Evolutionary conservation across 2,113 vertebrate species (phyloP).

Genomic region (Pandion haliaetus): DNA sequence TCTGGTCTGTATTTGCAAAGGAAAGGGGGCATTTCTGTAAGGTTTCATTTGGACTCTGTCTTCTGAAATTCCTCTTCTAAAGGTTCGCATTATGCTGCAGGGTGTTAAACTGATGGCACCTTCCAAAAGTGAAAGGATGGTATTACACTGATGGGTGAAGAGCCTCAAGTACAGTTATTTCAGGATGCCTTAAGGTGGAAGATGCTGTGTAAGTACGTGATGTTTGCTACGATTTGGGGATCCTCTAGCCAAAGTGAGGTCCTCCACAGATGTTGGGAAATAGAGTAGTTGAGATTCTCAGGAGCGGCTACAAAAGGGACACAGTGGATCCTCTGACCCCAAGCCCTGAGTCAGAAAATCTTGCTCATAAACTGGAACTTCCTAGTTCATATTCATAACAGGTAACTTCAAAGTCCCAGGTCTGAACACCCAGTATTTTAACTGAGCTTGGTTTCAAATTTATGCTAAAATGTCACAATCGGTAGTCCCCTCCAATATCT

Average conservation of each 20-base stretch:
- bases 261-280: not conserved
- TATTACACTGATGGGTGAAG: not conserved
- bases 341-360: not conserved
- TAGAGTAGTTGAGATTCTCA: not conserved
- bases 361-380: not conserved
- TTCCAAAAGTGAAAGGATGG: not conserved
- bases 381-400: not conserved
- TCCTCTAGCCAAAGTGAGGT: not conserved
- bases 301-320: not conserved
- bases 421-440: not conserved
- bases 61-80: not conserved
- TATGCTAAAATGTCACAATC: not conserved
- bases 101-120: not conserved
- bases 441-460: not conserved
- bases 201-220: accelerated
- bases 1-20: not conserved
- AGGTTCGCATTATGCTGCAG: not conserved
- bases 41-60: not conserved
- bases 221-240: not conserved
- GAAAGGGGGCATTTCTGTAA: not conserved
- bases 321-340: not conserved
- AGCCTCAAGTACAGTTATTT: not conserved
- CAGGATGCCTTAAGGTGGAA: not conserved
- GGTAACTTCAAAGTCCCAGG: not conserved
- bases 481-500: not conserved